Evolutionary conservation across 2,113 vertebrate genomes (phyloP), one percentile per base, ranked within the genome.

Genomic region (Picathartes gymnocephalus): DNA sequence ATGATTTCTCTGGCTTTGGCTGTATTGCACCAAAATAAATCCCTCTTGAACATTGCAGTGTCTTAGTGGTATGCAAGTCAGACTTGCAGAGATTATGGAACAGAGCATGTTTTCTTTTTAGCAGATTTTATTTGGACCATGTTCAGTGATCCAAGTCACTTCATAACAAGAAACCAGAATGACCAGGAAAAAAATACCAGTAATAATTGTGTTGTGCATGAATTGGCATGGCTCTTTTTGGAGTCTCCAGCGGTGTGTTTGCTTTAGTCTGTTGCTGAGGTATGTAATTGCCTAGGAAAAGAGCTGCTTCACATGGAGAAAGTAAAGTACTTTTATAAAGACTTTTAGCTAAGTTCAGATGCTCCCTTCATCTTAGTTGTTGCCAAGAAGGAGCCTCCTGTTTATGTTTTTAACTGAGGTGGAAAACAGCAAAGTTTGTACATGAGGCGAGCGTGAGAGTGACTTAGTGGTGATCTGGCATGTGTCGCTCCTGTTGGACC

Each of bases 401-500:
- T 23, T 4, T 23, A 1, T 56, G 17, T 39, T 88, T 81, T 50
- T 66, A 65, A 12, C 42, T n/a, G 9, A 35, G 15, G 13, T 73
- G 60, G 22, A 60, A 78, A 88, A 2, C 22, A 56, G 20, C 11
- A 7, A 24, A 45, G 22, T n/a, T 74, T 56, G 30, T 58, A 50
- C 5, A 0, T 9, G 51, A 62, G 30, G 16, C 0, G 1, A 61
- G 33, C 23, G 33, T 73, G 47, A 40, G 51, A 42, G 47, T 22
- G 35, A 31, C 15, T 31, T 45, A 0, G 6, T 19, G 27, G 20
- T 81, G 18, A 35, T 21, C 31, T 44, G 68, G 16, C 6, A 1
- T 13, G 4, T 73, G 28, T 51, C 4, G 7, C 30, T 65, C 2
- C 73, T 53, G 10, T 61, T 57, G 16, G 2, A 7, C 57, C 53